A percentile compares a stretch with the other conserved stretches of the same genome.
Conservation (phyloP, 2,797 vertebrate genomes). For the Oophaga sylvatica region DNA sequence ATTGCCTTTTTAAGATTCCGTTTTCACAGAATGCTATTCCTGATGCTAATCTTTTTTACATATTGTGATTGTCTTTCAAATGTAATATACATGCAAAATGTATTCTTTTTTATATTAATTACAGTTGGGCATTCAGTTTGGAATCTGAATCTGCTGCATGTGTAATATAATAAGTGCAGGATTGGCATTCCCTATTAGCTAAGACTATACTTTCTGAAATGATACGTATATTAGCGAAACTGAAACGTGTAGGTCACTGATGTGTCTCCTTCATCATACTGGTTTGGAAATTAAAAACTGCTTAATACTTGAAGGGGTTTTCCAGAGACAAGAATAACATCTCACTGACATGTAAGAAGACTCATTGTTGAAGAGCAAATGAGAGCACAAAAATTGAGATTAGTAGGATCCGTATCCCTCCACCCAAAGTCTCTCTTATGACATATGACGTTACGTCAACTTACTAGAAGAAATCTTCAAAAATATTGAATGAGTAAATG, state of each 20-base stretch:
- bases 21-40: not conserved
- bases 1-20: too few species aligned
- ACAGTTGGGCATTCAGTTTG: not conserved
- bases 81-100: not conserved
- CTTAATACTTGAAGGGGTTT: not conserved
- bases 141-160: not conserved
- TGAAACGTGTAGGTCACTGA: not conserved
- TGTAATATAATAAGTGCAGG: not conserved
- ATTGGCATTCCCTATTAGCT: not conserved
- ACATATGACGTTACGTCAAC: not conserved
- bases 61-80: not conserved
- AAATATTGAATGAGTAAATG: not conserved
- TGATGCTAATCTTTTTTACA: not conserved
- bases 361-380: not conserved
- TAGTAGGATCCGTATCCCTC: not conserved
- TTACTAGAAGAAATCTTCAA: not conserved
- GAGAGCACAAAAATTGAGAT: not conserved
- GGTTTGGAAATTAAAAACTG: not conserved
- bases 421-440: not conserved
- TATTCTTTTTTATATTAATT: not conserved
- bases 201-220: not conserved
- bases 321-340: not conserved
- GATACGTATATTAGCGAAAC: not conserved
- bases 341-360: not conserved
- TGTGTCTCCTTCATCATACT: not conserved